Conservation (phyloP, 2,797 vertebrate species). For the Hozukius guyotensis region DNA sequence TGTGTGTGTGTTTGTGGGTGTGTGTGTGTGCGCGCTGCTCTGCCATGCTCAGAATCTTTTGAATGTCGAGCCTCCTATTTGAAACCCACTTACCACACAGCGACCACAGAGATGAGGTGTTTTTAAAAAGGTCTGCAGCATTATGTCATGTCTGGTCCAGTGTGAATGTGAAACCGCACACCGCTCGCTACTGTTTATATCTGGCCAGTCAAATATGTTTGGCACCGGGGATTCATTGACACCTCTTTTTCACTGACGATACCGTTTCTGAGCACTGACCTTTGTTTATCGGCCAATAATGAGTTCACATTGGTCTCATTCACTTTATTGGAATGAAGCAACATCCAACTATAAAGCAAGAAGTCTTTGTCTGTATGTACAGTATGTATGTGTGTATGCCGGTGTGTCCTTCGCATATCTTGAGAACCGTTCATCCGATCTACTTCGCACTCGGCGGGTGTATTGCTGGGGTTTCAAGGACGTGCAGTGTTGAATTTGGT, state of each 20-base stretch:
- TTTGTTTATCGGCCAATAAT: conserved; percentile 1
- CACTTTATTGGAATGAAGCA: background rate
- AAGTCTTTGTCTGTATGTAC: background rate
- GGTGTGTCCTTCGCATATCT: background rate
- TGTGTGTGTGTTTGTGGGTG: background rate
- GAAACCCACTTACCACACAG: conserved; percentile 57
- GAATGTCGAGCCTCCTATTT: conserved; percentile 70
- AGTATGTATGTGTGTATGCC: no score
- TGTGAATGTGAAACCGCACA: conserved; percentile 73
- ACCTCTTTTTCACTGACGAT: conserved; percentile 42
- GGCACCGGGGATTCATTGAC: conserved; percentile 51
- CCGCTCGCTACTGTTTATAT: conserved; percentile 74
- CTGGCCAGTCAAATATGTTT: conserved; percentile 62
- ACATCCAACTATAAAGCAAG: background rate
- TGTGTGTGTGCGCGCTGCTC: background rate
- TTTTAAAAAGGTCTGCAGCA: conserved; percentile 72
- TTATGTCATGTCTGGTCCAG: conserved; percentile 81
- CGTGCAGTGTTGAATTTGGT: background rate
- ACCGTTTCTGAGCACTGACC: conserved; percentile 26
- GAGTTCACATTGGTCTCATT: conserved; percentile 1
- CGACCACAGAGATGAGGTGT: conserved; percentile 64
- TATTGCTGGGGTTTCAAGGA: no score
- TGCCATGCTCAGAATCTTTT: conserved; percentile 55
- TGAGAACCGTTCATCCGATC: background rate
- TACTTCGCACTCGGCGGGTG: background rate